Conservation (phyloP, 1,140 invertebrate species). For the Physella acuta region DNA sequence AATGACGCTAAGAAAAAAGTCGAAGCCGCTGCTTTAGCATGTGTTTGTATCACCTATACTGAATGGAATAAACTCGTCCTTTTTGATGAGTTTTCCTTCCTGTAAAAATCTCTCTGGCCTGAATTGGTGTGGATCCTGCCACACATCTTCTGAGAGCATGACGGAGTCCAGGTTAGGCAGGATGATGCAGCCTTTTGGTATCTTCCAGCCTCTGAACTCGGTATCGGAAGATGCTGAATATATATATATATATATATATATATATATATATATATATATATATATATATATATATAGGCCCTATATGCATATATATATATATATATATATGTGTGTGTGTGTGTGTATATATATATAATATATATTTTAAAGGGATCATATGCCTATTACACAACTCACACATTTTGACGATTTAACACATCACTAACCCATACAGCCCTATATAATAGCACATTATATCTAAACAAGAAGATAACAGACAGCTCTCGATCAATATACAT, state of each 20-base stretch:
- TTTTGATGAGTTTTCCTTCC: conserved; percentile 8
- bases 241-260: background rate
- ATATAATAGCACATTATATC: too few species aligned
- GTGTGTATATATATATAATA: background rate
- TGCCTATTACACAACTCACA: too few species aligned
- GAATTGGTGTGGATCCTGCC: conserved; percentile 72
- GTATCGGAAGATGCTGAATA: conserved; percentile 6
- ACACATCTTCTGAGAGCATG: conserved; percentile 54
- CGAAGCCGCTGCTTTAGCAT: too few species aligned
- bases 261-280: background rate
- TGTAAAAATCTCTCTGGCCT: conserved; percentile 67
- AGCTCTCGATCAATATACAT: too few species aligned
- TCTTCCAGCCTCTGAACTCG: conserved; percentile 10
- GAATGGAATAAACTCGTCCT: conserved; percentile 34
- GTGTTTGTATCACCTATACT: conserved; percentile 32
- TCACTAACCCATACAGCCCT: too few species aligned
- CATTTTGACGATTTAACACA: too few species aligned
- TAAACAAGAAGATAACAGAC: too few species aligned
- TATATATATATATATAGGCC: too few species aligned
- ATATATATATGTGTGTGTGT: background rate
- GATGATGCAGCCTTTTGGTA: conserved; percentile 50
- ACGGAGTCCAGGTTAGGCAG: conserved; percentile 45
- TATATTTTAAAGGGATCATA: background rate
- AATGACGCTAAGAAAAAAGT: too few species aligned
- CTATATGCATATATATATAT: background rate